Percentiles rank a stretch among this genome's conserved stretches.
phyloP scores from a whole-genome alignment of 2,113 vertebrate genomes.

The Gasterosteus aculeatus region DNA sequence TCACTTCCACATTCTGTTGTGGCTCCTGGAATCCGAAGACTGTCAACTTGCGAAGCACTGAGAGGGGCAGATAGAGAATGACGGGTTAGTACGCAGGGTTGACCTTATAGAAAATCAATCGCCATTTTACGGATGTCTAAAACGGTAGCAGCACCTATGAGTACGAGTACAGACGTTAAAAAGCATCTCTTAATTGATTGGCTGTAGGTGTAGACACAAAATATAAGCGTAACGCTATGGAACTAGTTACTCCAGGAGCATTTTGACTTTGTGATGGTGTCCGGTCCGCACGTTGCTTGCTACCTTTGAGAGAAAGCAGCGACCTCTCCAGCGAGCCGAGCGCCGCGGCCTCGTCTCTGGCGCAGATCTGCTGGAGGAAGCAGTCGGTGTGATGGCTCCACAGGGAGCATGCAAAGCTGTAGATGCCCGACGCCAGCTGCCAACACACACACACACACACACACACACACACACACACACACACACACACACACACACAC shows the following conservation, averaged over 20 bases:
- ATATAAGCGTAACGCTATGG: background rate
- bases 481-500: conserved; percentile 58
- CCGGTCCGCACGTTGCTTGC: conserved; percentile 27
- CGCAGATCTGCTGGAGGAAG: conserved; percentile 90
- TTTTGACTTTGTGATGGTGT: background rate
- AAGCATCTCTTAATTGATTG: background rate
- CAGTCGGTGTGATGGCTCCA: conserved; percentile 97
- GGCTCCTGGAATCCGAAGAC: conserved; percentile 96
- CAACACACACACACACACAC: conserved; percentile 66
- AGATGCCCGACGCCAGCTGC: conserved; percentile 94
- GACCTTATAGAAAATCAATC: background rate
- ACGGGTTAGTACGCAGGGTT: background rate
- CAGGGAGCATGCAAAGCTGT: conserved; percentile 93
- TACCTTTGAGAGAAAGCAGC: conserved; percentile 95
- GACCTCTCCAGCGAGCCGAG: conserved; percentile 92
- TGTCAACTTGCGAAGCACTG: conserved; percentile 95
- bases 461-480: conserved; percentile 44
- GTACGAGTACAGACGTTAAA: background rate
- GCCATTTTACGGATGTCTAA: conserved; percentile 9
- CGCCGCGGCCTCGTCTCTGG: conserved; percentile 84
- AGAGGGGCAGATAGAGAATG: background rate
- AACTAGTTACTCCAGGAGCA: background rate
- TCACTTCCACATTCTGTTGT: conserved; percentile 90
- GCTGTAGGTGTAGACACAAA: background rate
- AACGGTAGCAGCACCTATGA: conserved; percentile 13